Percentiles rank a stretch among this genome's conserved stretches.
These are phyloP conservation scores for Cyprinodon tularosa DNA, from an alignment of 2,113 vertebrate genomes.

Conservation along the genomic window DNA sequence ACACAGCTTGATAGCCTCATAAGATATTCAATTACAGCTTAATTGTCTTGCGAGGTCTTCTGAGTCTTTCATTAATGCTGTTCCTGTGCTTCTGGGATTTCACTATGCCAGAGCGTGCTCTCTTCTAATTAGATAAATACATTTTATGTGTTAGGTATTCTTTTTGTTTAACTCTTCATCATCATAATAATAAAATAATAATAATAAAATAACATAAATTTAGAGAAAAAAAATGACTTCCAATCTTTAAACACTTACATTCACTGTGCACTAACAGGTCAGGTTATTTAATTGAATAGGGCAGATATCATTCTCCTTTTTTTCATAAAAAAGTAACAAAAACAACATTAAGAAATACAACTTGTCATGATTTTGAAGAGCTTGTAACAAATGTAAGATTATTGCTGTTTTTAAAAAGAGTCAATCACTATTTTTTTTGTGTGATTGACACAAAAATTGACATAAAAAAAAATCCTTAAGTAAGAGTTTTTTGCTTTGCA, in stretches of 20 bases:
- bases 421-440: too few relatives aligned
- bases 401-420: too few relatives aligned
- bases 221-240: not conserved
- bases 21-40: conserved; percentile 37
- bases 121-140: not conserved
- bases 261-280: not conserved
- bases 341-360: not conserved
- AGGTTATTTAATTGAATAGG: not conserved
- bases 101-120: not conserved
- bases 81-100: conserved; percentile 6
- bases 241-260: not conserved
- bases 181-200: not conserved
- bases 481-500: too few relatives aligned
- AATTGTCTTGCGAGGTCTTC: not conserved
- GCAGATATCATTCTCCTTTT: not conserved
- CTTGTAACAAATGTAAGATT: too few relatives aligned
- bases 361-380: too few relatives aligned
- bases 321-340: too few relatives aligned
- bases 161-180: not conserved
- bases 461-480: too few relatives aligned
- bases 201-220: not conserved
- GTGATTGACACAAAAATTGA: too few relatives aligned
- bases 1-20: conserved; percentile 4
- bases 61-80: conserved; percentile 1
- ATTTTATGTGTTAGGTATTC: not conserved